Conservation (phyloP, 1,140 invertebrate species). For the Zaprionus taronus region DNA sequence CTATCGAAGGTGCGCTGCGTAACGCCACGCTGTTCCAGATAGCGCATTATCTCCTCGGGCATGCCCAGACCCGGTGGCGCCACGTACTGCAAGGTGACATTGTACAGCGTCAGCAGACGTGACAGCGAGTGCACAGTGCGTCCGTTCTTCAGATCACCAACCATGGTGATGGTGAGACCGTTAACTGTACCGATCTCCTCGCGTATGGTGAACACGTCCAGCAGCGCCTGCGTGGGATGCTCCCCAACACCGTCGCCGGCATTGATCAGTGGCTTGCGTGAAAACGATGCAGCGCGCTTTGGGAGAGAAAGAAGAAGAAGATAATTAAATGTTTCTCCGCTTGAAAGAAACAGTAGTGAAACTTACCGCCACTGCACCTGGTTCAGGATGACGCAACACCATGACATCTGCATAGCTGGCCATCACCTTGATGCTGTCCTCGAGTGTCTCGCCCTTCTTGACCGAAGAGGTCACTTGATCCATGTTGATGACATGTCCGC, state of each 20-base stretch:
- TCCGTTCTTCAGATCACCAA: conserved; percentile 99
- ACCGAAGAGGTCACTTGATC: conserved; percentile 95
- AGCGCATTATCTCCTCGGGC: conserved; percentile 94
- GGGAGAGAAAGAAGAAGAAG: conserved; percentile 47
- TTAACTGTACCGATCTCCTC: conserved; percentile 99
- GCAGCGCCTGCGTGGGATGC: conserved; percentile 98
- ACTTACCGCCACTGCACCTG: conserved; percentile 94
- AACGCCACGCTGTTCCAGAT: conserved; percentile 91
- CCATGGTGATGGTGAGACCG: conserved; percentile 95
- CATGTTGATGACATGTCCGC: conserved; percentile 95
- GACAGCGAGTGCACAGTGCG: conserved; percentile 99
- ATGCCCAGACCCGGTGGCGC: conserved; percentile 94
- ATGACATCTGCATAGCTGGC: conserved; percentile 95
- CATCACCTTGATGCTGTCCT: conserved; percentile 95
- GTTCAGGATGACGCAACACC: conserved; percentile 96
- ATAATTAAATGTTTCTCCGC: not conserved
- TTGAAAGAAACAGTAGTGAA: no score
- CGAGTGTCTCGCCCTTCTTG: conserved; percentile 98
- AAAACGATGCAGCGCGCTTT: conserved; percentile 91
- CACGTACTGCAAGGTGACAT: conserved; percentile 95
- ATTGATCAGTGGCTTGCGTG: conserved; percentile 96
- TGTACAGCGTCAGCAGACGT: conserved; percentile 94
- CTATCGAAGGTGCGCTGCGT: conserved; percentile 89
- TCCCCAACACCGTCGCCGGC: conserved; percentile 99
- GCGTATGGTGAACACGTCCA: conserved; percentile 99